Evolutionary conservation across 2,888 invertebrate species (phyloP).

Genomic region (Diachrysia chrysitis): DNA sequence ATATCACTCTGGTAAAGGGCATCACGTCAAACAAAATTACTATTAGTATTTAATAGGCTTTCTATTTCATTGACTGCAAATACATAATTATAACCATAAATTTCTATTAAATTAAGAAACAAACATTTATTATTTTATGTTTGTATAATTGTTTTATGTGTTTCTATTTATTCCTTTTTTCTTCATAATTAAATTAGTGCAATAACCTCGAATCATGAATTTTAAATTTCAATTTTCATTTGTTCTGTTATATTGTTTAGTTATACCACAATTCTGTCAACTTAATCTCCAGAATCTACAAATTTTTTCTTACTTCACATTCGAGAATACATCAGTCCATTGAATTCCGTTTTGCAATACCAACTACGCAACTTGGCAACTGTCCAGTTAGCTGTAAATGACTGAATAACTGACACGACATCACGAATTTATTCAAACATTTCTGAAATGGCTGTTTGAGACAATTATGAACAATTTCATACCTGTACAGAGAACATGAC

Average conservation of each 20-base stretch:
- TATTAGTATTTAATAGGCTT: background rate
- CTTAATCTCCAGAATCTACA: background rate
- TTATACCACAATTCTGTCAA: background rate
- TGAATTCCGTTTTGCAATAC: conserved; percentile 36
- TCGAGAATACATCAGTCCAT: background rate
- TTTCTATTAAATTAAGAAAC: background rate
- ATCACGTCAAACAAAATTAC: background rate
- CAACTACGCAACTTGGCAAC: conserved; percentile 42
- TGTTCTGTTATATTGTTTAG: background rate
- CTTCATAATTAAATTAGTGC: background rate
- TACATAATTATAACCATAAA: background rate
- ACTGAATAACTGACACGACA: conserved; percentile 37
- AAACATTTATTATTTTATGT: background rate
- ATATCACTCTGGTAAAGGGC: conserved; percentile 21
- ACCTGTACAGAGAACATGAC: background rate
- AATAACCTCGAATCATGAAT: background rate
- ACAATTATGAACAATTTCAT: conserved; percentile 16
- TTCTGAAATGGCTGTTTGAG: conserved; percentile 20
- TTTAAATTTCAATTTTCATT: background rate
- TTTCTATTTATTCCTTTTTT: no score
- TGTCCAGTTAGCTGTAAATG: conserved; percentile 44
- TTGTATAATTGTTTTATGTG: background rate
- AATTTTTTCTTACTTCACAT: background rate
- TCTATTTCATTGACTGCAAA: background rate
- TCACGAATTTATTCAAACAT: conserved; percentile 20